Conservation (phyloP, 2,797 vertebrate species). For the Propithecus deckenii region DNA sequence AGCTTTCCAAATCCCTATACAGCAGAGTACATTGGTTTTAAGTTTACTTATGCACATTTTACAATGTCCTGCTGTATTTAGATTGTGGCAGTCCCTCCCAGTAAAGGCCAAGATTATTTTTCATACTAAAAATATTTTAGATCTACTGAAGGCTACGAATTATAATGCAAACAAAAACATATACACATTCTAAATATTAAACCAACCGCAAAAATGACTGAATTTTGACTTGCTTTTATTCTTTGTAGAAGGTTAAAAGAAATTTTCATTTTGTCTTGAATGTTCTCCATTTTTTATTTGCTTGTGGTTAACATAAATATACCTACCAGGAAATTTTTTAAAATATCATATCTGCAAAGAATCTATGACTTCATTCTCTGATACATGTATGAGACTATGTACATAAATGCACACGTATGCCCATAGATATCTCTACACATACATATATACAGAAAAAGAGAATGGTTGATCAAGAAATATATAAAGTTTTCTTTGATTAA, state of each 20-base stretch:
- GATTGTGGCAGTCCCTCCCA: conserved; percentile 66
- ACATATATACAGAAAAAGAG: neutral
- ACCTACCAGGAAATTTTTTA: conserved; percentile 18
- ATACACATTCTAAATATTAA: conserved; percentile 59
- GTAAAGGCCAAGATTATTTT: conserved; percentile 63
- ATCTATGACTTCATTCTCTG: conserved; percentile 6
- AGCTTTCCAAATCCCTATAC: conserved; percentile 71
- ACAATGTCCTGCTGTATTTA: conserved; percentile 72
- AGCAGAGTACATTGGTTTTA: conserved; percentile 68
- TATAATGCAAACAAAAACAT: conserved; percentile 62
- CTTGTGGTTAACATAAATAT: conserved; percentile 69
- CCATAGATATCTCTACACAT: neutral
- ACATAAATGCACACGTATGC: neutral
- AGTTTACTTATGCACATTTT: conserved; percentile 81
- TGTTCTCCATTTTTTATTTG: conserved; percentile 41
- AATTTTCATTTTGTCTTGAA: conserved; percentile 63
- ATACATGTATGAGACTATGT: neutral
- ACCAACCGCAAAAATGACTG: conserved; percentile 52
- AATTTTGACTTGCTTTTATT: conserved; percentile 60
- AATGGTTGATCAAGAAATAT: neutral
- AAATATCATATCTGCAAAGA: conserved; percentile 10
- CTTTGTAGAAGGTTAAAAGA: conserved; percentile 55
- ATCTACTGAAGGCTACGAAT: conserved; percentile 64
- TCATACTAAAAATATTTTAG: conserved; percentile 63
- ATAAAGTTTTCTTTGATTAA: conserved; percentile 31